These are phyloP conservation scores for Melipona beecheii DNA, from an alignment of 2,888 invertebrate genomes.

Conservation along the genomic window DNA sequence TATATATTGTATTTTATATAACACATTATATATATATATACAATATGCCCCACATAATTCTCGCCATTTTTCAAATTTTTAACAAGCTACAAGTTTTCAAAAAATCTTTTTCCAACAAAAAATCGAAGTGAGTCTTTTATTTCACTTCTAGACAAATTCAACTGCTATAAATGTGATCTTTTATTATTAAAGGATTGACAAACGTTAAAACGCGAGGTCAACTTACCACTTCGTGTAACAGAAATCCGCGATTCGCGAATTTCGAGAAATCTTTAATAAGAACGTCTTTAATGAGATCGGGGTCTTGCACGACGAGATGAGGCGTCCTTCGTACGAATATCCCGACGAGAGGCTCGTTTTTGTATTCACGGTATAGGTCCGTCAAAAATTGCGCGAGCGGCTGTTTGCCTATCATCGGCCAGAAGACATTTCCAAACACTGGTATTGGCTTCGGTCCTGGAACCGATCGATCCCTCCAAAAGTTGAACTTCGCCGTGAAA, in stretches of 20 bases:
- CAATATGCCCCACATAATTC: too few relatives aligned
- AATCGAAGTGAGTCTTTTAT: too few relatives aligned
- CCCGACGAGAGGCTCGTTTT: slow-evolving; percentile 28
- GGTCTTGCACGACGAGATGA: slow-evolving; percentile 64
- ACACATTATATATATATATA: too few relatives aligned
- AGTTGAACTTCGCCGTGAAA: slow-evolving; percentile 10
- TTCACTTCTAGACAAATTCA: too few relatives aligned
- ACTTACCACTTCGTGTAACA: background rate
- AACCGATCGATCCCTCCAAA: slow-evolving; percentile 25
- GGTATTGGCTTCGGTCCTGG: slow-evolving; percentile 70
- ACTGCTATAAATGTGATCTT: too few relatives aligned
- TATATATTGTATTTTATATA: too few relatives aligned
- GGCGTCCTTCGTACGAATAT: slow-evolving; percentile 31
- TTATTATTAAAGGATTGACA: too few relatives aligned
- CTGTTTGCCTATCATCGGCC: background rate
- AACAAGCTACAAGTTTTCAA: too few relatives aligned
- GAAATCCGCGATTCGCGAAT: slow-evolving; percentile 75
- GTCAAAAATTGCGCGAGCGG: background rate
- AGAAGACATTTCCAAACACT: slow-evolving; percentile 13
- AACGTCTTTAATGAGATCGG: slow-evolving; percentile 80
- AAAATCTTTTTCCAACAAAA: too few relatives aligned
- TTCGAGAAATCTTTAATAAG: slow-evolving; percentile 83
- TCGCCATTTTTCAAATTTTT: too few relatives aligned
- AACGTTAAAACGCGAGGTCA: background rate
- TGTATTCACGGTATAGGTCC: background rate